Conservation (phyloP, 2,113 vertebrate genomes). For the Salminus brasiliensis region DNA sequence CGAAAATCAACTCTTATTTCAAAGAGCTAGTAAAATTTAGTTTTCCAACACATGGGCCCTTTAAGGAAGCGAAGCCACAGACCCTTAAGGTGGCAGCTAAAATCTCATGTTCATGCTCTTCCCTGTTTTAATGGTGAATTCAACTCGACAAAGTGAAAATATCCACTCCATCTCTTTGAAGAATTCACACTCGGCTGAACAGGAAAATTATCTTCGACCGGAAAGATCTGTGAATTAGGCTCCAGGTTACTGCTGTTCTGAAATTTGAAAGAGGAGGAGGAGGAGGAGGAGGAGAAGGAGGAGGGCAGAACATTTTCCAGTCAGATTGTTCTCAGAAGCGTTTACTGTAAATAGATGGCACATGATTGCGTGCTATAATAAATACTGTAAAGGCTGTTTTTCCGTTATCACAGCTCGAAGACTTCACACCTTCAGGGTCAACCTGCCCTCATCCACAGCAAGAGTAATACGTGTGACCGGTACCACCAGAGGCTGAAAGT, state of each 20-base stretch:
- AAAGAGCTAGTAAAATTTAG: not conserved
- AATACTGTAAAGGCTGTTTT: constrained; percentile 13
- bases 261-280: not conserved
- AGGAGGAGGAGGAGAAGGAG: too few relatives aligned
- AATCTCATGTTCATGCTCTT: not conserved
- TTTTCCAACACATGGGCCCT: not conserved
- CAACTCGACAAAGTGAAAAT: not conserved
- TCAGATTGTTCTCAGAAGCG: constrained; percentile 3
- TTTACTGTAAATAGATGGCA: constrained; percentile 33
- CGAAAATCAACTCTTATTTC: too few relatives aligned
- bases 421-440: constrained; percentile 1
- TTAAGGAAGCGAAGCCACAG: not conserved
- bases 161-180: constrained; percentile 59
- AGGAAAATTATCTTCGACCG: constrained; percentile 59
- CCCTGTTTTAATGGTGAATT: not conserved
- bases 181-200: constrained; percentile 64
- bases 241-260: constrained; percentile 10
- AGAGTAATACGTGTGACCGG: constrained; percentile 24
- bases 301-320: not conserved
- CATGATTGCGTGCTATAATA: constrained; percentile 9
- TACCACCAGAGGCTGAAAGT: constrained; percentile 17
- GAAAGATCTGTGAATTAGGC: constrained; percentile 58
- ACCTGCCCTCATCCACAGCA: constrained; percentile 4
- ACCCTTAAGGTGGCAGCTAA: not conserved
- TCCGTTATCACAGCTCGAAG: constrained; percentile 22